Conservation (phyloP, 2,113 vertebrate species). For the Hemiscyllium ocellatum region DNA sequence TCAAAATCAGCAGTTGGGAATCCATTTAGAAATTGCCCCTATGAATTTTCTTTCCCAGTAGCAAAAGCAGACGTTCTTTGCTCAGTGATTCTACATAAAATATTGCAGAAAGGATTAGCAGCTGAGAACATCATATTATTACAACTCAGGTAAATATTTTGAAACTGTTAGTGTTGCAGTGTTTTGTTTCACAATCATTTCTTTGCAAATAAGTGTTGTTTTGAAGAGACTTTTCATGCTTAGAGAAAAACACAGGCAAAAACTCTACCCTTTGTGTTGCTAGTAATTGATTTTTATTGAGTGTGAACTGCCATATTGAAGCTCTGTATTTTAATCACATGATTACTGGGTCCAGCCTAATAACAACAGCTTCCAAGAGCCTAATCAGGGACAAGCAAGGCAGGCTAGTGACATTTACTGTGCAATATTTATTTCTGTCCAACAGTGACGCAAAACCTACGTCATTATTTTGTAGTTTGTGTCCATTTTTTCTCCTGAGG, state of each 20-base stretch:
- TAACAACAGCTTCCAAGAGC: background rate
- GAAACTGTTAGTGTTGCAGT: background rate
- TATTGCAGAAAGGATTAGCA: background rate
- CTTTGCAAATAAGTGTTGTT: background rate
- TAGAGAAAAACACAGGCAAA: background rate
- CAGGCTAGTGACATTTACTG: background rate
- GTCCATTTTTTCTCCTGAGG: background rate
- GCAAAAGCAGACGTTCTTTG: background rate
- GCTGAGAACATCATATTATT: background rate
- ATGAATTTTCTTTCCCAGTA: background rate
- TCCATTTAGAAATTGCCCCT: background rate
- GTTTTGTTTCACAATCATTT: background rate
- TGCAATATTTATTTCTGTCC: constrained; percentile 1
- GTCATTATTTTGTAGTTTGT: background rate
- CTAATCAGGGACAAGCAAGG: background rate
- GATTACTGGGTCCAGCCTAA: background rate
- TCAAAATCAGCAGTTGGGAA: background rate
- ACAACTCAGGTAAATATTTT: background rate
- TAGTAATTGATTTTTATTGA: background rate
- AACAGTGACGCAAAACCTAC: background rate
- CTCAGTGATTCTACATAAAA: background rate
- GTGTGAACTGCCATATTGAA: background rate
- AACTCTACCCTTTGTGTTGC: background rate
- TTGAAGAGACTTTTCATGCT: background rate
- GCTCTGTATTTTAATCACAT: background rate